Evolutionary conservation across 1,140 invertebrate genomes (phyloP).

Genomic region (Thalassaphorura encarpata): DNA sequence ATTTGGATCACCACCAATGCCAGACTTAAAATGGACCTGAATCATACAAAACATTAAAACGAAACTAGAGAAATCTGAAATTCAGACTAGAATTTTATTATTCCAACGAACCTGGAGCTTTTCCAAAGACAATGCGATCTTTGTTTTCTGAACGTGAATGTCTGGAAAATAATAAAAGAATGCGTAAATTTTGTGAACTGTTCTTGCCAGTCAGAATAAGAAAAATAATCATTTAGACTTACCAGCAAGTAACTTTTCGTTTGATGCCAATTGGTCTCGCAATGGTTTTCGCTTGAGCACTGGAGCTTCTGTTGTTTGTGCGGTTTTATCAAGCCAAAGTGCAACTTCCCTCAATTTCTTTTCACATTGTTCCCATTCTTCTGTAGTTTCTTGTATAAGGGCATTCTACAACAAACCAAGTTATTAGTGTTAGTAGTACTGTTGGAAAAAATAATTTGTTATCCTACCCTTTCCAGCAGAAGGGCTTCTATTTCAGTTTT

Average conservation of each 20-base stretch:
- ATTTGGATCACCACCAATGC: conserved; percentile 64
- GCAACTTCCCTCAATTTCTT: conserved; percentile 82
- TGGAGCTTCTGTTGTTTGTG: conserved; percentile 61
- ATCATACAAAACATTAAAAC: conserved; percentile 19
- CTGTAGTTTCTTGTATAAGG: conserved; percentile 76
- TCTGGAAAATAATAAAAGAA: no score
- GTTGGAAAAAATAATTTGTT: background rate
- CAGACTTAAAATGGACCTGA: conserved; percentile 75
- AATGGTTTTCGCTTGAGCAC: conserved; percentile 74
- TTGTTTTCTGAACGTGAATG: conserved; percentile 78
- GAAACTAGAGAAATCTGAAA: background rate
- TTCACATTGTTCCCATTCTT: conserved; percentile 94
- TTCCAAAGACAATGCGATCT: conserved; percentile 81
- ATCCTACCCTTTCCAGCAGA: conserved; percentile 65
- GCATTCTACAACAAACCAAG: conserved; percentile 55
- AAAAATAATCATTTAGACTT: no score
- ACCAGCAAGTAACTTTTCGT: conserved; percentile 75
- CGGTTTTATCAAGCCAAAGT: conserved; percentile 77
- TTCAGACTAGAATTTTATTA: background rate
- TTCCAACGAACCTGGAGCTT: conserved; percentile 71
- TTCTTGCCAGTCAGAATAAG: no score
- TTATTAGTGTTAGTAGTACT: background rate
- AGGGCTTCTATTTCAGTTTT: conserved; percentile 73
- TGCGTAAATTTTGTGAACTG: no score
- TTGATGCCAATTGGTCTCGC: conserved; percentile 67